Base-by-base conservation (phyloP, 2,797 vertebrate genomes). In the Alcedo atthis region DNA sequence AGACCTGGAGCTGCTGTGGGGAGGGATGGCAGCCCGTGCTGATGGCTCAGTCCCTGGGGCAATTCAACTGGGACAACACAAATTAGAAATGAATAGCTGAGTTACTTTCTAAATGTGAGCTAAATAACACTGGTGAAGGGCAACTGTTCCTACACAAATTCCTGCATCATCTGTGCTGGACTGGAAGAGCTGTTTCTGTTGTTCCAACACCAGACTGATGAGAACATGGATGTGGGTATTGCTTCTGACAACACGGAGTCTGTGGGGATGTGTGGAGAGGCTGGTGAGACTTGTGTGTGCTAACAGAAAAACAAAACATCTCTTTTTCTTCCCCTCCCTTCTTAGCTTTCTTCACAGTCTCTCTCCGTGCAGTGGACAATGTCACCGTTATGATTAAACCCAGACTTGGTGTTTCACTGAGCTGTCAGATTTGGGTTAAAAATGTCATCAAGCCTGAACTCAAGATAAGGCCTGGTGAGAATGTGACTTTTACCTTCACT, bases 391-490 rank as follows among this genome's bases (percentile, higher is more conserved):
- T 0, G 4, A 95, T 98, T 91, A 97, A 96, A 78, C 82, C 2
- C 12, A 87, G 18, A 69, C 20, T 20, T 0, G 14, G 8, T 19
- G 2, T 40, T 45, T 12, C 3, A 22, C 0, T 22, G 5, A 3
- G 21, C 54, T 98, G 97, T 55, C 10, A 6, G 14, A 94, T 98
- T 24, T 3, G 4, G 32, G 0, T 22, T 19, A 54, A 55, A 66
- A 71, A 13, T 18, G 5, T 1, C n/a, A 2, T 0, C 4, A 2
- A 3, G 13, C 10, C 21, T 32, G 57, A 49, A 15, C 73, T 97
- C 75, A 32, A 21, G 58, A 81, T 98, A 91, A 94, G 67, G 8
- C 40, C 97, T 5, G 97, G 97, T 42, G 94, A 96, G 10, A 96
- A 9, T 2, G 13, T 49, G 14, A 46, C 43, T 57, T 96, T 97